Evolutionary conservation across 2,113 vertebrate genomes (phyloP).

Genomic region (Smithornis capensis): DNA sequence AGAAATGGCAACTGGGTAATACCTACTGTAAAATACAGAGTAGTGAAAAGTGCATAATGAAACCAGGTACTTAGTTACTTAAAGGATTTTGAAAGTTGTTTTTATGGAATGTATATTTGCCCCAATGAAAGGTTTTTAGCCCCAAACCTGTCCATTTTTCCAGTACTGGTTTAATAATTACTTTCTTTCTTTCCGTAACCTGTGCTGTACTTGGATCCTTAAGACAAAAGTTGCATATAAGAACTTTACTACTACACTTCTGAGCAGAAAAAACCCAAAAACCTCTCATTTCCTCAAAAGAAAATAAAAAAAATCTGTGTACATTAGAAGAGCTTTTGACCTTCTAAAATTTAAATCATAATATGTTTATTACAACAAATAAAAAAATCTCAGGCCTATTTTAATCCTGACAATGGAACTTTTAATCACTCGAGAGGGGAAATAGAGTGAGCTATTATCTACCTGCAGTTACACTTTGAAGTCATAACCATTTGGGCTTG

Average conservation of each 20-base stretch:
- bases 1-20: neutral
- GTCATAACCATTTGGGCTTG: neutral
- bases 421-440: neutral
- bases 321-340: neutral
- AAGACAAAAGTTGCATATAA: neutral
- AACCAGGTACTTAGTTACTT: neutral
- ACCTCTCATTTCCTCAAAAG: neutral
- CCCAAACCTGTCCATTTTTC: neutral
- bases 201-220: neutral
- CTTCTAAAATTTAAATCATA: neutral
- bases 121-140: neutral
- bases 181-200: neutral
- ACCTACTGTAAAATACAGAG: neutral
- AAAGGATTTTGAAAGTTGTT: neutral
- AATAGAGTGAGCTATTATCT: neutral
- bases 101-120: neutral
- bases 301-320: neutral
- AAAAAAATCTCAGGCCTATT: neutral
- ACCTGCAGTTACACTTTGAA: neutral
- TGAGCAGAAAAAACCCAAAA: neutral
- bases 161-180: neutral
- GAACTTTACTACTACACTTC: neutral
- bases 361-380: neutral
- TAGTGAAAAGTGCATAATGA: neutral
- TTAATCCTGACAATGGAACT: neutral